Evolutionary conservation across 2,797 vertebrate species (phyloP), one percentile per base, ranked within the genome.

Genomic region (Rhadinocentrus ornatus): DNA sequence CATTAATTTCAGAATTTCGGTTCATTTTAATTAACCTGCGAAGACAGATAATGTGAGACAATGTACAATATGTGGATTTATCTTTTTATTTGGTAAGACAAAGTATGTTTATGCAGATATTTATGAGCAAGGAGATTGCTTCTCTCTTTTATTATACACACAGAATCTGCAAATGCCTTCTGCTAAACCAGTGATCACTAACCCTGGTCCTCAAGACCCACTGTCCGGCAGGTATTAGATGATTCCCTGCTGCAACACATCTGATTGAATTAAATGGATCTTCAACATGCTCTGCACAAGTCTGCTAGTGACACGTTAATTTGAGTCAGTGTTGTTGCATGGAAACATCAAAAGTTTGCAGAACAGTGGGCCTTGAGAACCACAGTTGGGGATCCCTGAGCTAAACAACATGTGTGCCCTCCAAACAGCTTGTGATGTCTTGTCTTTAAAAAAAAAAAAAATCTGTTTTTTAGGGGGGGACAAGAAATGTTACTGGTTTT

Each of bases 11-110:
- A n/a, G 57, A 32, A 57, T 71, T 71, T 67, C 20, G 61, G 62
- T 20, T 37, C 57, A 69, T 70, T 84, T 82, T 71, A 78, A 69
- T 57, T 57, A 58, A 66, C 56, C 50, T 41, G 44, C 16, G 53
- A 41, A 69, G 60, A 67, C 9, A 48, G 55, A 26, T 67, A 22
- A 60, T 73, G 35, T 3, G 50, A 66, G 16, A 56, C 44, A 27
- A 32, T 35, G 16, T 32, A 46, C 41, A 41, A 64, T 57, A 29
- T 71, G 27, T 32, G 15, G 13, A 41, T 41, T 69, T 73, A 62
- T 53, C 63, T 15, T 13, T 53, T 54, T 50, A 50, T 69, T 58
- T 58, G 29, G 11, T 12, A 24, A 67, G 32, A n/a, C 24, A 66
- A 68, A 58, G 60, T 35, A 34, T 22, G 7, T 48, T n/a, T 52